Evolutionary conservation across 1,140 invertebrate genomes (phyloP), one percentile per base, ranked within the genome.

Genomic region (Heliconius hermathena): DNA sequence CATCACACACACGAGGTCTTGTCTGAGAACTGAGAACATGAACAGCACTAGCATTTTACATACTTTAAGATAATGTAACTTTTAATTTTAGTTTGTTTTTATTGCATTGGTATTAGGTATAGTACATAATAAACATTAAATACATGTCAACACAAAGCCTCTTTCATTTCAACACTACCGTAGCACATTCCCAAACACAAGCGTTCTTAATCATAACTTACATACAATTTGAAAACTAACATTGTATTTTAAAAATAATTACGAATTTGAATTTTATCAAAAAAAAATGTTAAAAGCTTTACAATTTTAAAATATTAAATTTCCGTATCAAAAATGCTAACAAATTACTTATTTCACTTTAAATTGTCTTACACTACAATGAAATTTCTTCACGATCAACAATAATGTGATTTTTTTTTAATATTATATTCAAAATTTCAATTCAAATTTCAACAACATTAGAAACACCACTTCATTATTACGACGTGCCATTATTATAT

Each of bases 61-160:
- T 88, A 86, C 82, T 81, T 80, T 88, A 89, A 90, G 83, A 86
- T 86, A 83, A 82, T 92, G 88, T 91, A 90, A 90, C 83, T 81
- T 77, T 86, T 86, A 84, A 89, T 84, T 85, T 88, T 90, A 84
- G 80, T 90, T 91, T 89, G 36, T 85, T 88, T 85, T 88, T 84
- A 85, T 90, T 89, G 89, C 86, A 89, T 92, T 89, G 89, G 85
- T 88, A 89, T 86, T 93, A 91, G 90, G 90, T 90, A 89, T 92
- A 92, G 91, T 90, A 92, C 92, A 92, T 92, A 85, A 79, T 93
- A 87, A 92, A 94, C 91, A 93, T 94, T 94, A 94, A 94, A 92
- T 92, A 94, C 93, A 93, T 94, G 93, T 92, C 91, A 93, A 94
- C 91, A 93, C 93, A 90, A 88, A 91, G 88, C 81, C 86, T 93